phyloP scores from a whole-genome alignment of 53 echinoderm and acorn worm genomes.

The Stichopus horrens region DNA sequence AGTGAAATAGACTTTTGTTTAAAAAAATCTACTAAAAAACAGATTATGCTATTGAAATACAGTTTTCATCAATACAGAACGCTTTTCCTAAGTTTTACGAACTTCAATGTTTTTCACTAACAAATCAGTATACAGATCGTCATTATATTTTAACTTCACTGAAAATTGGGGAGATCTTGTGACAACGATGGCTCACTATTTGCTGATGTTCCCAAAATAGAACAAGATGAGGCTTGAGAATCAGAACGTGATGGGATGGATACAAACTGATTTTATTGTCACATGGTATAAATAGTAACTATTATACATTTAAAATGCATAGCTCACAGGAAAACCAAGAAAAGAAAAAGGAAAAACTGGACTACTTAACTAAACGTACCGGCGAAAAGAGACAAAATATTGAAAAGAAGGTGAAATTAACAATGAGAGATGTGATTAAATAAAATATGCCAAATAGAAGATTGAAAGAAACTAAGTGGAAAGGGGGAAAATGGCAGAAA shows the following conservation, averaged over 20 bases:
- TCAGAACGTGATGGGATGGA: conserved; percentile 19
- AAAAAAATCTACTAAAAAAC: too few species aligned
- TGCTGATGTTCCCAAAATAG: too few species aligned
- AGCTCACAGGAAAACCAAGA: conserved; percentile 9
- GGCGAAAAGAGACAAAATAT: neutral
- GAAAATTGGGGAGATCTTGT: too few species aligned
- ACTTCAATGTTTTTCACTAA: too few species aligned
- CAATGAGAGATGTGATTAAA: conserved; percentile 5
- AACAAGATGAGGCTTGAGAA: neutral
- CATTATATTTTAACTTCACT: too few species aligned
- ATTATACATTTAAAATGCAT: conserved; percentile 44
- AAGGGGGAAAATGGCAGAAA: neutral
- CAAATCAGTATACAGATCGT: too few species aligned
- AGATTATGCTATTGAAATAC: too few species aligned
- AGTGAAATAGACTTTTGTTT: too few species aligned
- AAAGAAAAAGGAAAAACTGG: neutral
- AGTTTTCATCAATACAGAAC: too few species aligned
- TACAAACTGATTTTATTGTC: conserved; percentile 33
- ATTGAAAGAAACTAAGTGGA: neutral
- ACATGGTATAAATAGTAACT: conserved; percentile 41
- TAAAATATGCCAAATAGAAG: neutral
- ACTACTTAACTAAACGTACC: neutral
- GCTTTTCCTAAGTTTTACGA: too few species aligned
- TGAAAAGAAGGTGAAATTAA: neutral
- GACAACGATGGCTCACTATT: too few species aligned